Conservation (phyloP, 2,797 vertebrate genomes). For the Euthynnus affinis region DNA sequence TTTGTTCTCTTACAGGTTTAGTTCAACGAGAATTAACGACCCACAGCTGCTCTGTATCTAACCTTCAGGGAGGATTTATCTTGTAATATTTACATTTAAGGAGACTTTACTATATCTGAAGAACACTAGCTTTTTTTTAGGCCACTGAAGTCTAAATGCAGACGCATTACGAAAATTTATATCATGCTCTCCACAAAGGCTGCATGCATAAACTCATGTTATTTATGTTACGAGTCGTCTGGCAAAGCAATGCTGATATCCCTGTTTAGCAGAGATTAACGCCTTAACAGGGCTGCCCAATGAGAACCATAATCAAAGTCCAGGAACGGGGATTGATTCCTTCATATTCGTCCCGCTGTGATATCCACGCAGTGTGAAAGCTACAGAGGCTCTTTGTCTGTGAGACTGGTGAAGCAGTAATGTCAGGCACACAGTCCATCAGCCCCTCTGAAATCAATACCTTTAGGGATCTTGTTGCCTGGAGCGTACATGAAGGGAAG, state of each 20-base stretch:
- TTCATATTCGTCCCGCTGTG: constrained; percentile 48
- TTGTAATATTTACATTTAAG: constrained; percentile 47
- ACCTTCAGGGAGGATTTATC: constrained; percentile 36
- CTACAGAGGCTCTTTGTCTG: constrained; percentile 49
- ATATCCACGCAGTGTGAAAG: constrained; percentile 48
- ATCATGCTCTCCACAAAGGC: constrained; percentile 2
- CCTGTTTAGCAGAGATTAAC: constrained; percentile 57
- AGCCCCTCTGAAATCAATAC: constrained; percentile 63
- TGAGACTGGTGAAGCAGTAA: constrained; percentile 34
- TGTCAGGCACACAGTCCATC: constrained; percentile 34
- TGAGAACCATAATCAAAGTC: constrained; percentile 61
- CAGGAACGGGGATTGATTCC: constrained; percentile 57
- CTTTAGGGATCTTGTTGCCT: constrained; percentile 32
- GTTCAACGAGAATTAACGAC: constrained; percentile 59
- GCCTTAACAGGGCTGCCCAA: constrained; percentile 30
- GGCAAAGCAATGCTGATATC: constrained; percentile 30
- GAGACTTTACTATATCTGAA: constrained; percentile 28
- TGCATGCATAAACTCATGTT: constrained; percentile 14
- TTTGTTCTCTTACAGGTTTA: constrained; percentile 55
- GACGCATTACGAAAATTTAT: constrained; percentile 42
- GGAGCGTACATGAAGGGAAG: constrained; percentile 26
- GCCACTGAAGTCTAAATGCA: constrained; percentile 35
- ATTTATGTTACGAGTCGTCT: constrained; percentile 53
- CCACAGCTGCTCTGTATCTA: constrained; percentile 53
- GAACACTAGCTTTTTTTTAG: constrained; percentile 36